A percentile compares a stretch with the other conserved stretches of the same genome.
These are phyloP conservation scores for Fragum sueziense DNA, from an alignment of 2,888 invertebrate genomes.

Conservation along the genomic window DNA sequence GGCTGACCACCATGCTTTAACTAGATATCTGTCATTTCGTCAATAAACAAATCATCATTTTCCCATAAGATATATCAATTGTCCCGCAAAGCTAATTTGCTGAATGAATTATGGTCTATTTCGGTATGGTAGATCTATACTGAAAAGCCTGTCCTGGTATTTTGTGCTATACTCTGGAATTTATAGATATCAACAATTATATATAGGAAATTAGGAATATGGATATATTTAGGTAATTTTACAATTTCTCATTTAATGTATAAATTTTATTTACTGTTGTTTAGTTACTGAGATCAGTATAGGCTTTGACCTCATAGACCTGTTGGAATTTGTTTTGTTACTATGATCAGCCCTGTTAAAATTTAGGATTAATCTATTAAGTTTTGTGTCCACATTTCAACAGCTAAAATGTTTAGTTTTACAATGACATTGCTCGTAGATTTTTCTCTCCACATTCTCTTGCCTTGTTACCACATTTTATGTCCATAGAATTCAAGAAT, in stretches of 20 bases:
- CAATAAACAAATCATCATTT: conserved; percentile 16
- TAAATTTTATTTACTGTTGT: too few relatives aligned
- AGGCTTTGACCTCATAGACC: background rate
- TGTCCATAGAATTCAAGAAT: too few relatives aligned
- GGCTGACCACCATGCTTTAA: background rate
- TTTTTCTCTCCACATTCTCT: too few relatives aligned
- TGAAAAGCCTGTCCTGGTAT: background rate
- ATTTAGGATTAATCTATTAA: too few relatives aligned
- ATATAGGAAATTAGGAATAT: too few relatives aligned
- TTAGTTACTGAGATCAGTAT: too few relatives aligned
- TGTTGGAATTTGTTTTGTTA: background rate
- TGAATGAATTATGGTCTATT: background rate
- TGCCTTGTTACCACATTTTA: too few relatives aligned
- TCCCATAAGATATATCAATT: background rate
- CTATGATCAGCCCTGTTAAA: background rate
- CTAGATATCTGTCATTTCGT: conserved; percentile 6
- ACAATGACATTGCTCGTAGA: too few relatives aligned
- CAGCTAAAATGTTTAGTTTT: too few relatives aligned
- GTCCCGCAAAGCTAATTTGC: background rate
- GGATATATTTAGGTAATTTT: background rate
- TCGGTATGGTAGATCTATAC: background rate
- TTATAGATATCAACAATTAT: background rate
- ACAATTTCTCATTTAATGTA: too few relatives aligned
- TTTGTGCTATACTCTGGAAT: background rate
- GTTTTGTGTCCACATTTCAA: too few relatives aligned